phyloP scores from a whole-genome alignment of 2,888 invertebrate genomes.

The Noctua janthina region DNA sequence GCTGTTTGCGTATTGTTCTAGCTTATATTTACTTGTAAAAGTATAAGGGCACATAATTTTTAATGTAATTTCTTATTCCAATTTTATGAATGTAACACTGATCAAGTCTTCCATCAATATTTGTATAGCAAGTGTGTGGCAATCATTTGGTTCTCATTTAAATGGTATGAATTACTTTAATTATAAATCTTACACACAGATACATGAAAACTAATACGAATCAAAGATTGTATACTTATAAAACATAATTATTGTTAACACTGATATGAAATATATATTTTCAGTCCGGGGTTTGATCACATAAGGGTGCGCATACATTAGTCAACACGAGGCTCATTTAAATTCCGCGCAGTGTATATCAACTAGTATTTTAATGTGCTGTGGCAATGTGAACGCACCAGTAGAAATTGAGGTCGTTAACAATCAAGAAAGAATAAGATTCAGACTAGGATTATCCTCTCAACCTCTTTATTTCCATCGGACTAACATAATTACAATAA shows the following conservation, averaged over 20 bases:
- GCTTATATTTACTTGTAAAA: constrained; percentile 27
- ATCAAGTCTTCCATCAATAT: constrained; percentile 22
- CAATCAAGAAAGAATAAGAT: constrained; percentile 10
- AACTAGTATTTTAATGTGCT: constrained; percentile 1
- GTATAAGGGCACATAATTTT: constrained; percentile 17
- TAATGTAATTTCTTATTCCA: constrained; percentile 14
- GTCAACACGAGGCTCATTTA: neutral
- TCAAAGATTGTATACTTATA: constrained; percentile 46
- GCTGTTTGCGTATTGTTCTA: constrained; percentile 21
- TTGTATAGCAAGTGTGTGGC: constrained; percentile 17
- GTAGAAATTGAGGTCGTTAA: constrained; percentile 28
- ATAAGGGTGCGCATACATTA: constrained; percentile 29
- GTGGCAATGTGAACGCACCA: constrained; percentile 29
- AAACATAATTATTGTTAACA: constrained; percentile 62
- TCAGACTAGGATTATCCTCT: neutral
- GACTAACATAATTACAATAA: constrained; percentile 42
- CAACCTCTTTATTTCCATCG: constrained; percentile 25
- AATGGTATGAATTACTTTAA: neutral
- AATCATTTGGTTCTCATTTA: neutral
- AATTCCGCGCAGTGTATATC: neutral
- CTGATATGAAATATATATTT: constrained; percentile 63
- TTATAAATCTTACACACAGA: constrained; percentile 32
- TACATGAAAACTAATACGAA: constrained; percentile 42
- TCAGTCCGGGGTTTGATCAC: constrained; percentile 52
- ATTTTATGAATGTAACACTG: constrained; percentile 21